Percentiles rank a stretch among this genome's conserved stretches.
These are phyloP conservation scores for Agapornis canus DNA, from an alignment of 2,797 vertebrate genomes.

Conservation along the genomic window DNA sequence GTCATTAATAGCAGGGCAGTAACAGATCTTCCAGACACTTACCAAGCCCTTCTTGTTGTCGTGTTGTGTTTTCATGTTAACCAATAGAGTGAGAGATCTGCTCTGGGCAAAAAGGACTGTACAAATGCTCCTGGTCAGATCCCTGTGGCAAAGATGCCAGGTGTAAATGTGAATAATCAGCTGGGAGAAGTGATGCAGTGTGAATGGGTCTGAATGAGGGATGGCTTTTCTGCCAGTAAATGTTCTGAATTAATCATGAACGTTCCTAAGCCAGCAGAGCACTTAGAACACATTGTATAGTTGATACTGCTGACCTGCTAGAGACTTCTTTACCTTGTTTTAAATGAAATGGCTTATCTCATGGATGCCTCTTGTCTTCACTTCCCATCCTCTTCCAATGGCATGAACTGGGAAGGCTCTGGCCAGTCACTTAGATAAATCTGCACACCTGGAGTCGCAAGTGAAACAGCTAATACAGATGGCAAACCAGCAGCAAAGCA, in stretches of 20 bases:
- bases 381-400: neutral
- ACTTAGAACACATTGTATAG: neutral
- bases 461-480: slow-evolving; percentile 81
- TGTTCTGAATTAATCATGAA: neutral
- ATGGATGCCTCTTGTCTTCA: neutral
- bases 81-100: neutral
- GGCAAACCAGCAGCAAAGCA: slow-evolving; percentile 78
- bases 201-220: neutral
- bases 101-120: neutral
- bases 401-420: slow-evolving; percentile 71
- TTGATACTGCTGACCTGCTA: neutral
- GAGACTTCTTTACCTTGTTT: neutral
- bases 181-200: neutral
- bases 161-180: neutral
- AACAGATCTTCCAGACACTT: neutral
- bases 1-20: neutral
- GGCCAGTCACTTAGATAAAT: slow-evolving; percentile 78
- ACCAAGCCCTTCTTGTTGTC: neutral
- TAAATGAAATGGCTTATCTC: neutral
- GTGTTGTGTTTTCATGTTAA: neutral
- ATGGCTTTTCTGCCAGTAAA: neutral
- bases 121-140: neutral
- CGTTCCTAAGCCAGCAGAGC: neutral
- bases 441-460: slow-evolving; percentile 78
- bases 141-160: neutral